Evolutionary conservation across 2,113 vertebrate genomes (phyloP).

Genomic region (Urocynchramus pylzowi): DNA sequence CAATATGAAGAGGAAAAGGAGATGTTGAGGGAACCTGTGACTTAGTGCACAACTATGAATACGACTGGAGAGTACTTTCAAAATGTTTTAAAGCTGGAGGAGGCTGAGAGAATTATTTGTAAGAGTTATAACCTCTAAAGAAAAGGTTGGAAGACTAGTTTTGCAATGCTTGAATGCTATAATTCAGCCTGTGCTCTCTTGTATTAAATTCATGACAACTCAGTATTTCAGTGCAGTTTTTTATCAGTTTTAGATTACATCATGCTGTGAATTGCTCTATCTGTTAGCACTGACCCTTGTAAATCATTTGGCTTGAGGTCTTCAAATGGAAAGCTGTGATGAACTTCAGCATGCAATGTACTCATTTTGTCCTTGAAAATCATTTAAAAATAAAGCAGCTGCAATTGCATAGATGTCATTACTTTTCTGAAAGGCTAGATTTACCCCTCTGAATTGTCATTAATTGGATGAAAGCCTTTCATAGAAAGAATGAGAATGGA

Average conservation of each 20-base stretch:
- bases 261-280: conserved; percentile 7
- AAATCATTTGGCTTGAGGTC: conserved; percentile 32
- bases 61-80: neutral
- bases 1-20: neutral
- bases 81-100: neutral
- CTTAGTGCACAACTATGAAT: neutral
- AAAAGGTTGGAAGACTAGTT: neutral
- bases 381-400: neutral
- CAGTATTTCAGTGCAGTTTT: neutral
- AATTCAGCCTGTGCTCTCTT: neutral
- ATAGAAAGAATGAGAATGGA: neutral
- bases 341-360: neutral
- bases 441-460: neutral
- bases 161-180: neutral
- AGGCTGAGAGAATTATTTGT: neutral
- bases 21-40: neutral
- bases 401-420: neutral
- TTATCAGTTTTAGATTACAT: conserved; percentile 24
- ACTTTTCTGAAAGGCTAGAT: neutral
- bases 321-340: conserved; percentile 10
- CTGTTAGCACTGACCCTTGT: conserved; percentile 35
- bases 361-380: conserved; percentile 29
- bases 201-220: neutral
- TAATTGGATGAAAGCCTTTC: neutral
- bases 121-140: neutral